Evolutionary conservation across 2,797 vertebrate species (phyloP).

Genomic region (Strix occidentalis): DNA sequence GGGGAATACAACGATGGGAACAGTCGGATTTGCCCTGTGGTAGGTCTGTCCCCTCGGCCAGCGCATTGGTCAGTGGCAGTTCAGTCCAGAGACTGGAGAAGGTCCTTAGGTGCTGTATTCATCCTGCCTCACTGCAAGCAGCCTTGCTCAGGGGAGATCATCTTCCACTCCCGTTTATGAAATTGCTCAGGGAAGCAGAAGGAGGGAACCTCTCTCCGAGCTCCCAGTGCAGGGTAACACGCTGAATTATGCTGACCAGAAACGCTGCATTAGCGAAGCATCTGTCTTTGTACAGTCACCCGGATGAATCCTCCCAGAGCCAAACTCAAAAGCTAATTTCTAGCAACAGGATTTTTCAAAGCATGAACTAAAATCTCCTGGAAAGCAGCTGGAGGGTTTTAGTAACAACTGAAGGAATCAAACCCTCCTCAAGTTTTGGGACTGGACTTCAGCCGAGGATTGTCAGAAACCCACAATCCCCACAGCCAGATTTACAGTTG

Average conservation of each 20-base stretch:
- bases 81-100: not conserved
- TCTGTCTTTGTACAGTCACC: not conserved
- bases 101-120: not conserved
- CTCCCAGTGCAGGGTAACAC: not conserved
- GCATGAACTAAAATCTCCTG: not conserved
- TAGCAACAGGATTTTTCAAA: not conserved
- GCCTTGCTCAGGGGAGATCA: not conserved
- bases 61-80: not conserved
- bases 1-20: fast-evolving
- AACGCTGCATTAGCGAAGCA: fast-evolving
- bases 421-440: not conserved
- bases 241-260: not conserved
- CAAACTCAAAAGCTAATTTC: not conserved
- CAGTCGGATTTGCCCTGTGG: not conserved
- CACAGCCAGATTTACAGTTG: not conserved
- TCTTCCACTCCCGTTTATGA: not conserved
- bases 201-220: not conserved
- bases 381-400: not conserved
- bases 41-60: fast-evolving
- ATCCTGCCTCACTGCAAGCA: not conserved
- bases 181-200: not conserved
- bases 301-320: not conserved
- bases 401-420: not conserved
- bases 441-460: not conserved
- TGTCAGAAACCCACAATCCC: not conserved